phyloP scores from a whole-genome alignment of 2,113 vertebrate genomes.

The Petroica traversi region DNA sequence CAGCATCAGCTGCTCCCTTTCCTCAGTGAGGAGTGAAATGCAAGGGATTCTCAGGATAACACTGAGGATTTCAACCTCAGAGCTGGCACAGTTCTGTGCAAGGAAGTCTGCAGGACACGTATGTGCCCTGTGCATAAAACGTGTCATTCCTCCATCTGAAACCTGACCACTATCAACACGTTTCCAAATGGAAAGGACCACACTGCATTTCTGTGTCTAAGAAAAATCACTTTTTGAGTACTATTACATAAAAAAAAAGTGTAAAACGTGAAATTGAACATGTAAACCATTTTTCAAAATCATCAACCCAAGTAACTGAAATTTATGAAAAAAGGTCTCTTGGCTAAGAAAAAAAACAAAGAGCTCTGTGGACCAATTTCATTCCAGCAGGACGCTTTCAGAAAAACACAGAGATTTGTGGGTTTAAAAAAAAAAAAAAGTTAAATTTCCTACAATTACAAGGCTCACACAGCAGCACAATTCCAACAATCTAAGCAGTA shows the following conservation, averaged over 20 bases:
- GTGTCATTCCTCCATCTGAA: neutral
- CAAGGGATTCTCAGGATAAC: neutral
- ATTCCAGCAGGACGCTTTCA: neutral
- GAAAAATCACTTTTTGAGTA: neutral
- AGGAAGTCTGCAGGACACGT: neutral
- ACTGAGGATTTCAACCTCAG: neutral
- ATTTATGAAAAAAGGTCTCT: neutral
- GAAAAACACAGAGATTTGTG: neutral
- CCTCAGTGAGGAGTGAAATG: neutral
- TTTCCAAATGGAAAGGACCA: neutral
- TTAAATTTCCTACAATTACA: neutral
- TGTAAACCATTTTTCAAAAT: neutral
- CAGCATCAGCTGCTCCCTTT: neutral
- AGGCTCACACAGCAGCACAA: neutral
- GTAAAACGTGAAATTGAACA: neutral
- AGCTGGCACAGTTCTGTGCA: neutral
- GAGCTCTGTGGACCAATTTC: neutral
- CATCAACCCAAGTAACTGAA: neutral
- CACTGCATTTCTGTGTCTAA: neutral
- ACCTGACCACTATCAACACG: neutral
- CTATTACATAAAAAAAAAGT: neutral
- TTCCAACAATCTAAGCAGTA: neutral
- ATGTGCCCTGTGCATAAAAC: fast-evolving
- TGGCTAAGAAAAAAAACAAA: neutral
- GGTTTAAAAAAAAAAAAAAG: neutral